These are phyloP conservation scores for Gallinago undulata DNA, from an alignment of 2,113 vertebrate genomes.

Conservation along the genomic window DNA sequence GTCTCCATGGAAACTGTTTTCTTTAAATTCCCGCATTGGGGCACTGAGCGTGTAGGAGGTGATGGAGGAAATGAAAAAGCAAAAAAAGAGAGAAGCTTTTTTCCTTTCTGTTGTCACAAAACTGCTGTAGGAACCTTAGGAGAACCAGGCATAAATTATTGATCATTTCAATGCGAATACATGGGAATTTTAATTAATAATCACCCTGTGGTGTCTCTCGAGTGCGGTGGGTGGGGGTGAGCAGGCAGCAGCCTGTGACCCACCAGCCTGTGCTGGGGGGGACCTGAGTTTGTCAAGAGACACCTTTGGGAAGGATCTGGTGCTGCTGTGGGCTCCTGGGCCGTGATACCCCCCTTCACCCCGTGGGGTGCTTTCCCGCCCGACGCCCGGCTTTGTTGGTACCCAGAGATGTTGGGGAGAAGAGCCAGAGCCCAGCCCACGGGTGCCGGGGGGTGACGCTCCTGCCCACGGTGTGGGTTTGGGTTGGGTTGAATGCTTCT, in stretches of 20 bases:
- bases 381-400: neutral
- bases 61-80: constrained; percentile 65
- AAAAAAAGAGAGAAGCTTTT: constrained; percentile 16
- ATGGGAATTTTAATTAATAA: constrained; percentile 46
- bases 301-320: neutral
- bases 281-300: neutral
- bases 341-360: neutral
- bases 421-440: rapidly evolving
- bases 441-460: neutral
- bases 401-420: rapidly evolving
- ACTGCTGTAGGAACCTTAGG: constrained; percentile 26
- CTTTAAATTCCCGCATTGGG: constrained; percentile 78
- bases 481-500: neutral
- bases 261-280: neutral
- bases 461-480: rapidly evolving
- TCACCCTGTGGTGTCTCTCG: constrained; percentile 4
- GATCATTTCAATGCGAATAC: neutral
- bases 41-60: constrained; percentile 74
- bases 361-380: neutral
- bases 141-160: constrained; percentile 62
- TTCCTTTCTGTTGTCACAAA: constrained; percentile 68
- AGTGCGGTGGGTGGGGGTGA: neutral
- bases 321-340: neutral
- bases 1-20: constrained; percentile 91
- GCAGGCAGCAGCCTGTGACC: neutral